A percentile compares a stretch with the other conserved stretches of the same genome.
Evolutionary conservation across 2,888 invertebrate genomes (phyloP).

Genomic region (Cerastis leucographa): DNA sequence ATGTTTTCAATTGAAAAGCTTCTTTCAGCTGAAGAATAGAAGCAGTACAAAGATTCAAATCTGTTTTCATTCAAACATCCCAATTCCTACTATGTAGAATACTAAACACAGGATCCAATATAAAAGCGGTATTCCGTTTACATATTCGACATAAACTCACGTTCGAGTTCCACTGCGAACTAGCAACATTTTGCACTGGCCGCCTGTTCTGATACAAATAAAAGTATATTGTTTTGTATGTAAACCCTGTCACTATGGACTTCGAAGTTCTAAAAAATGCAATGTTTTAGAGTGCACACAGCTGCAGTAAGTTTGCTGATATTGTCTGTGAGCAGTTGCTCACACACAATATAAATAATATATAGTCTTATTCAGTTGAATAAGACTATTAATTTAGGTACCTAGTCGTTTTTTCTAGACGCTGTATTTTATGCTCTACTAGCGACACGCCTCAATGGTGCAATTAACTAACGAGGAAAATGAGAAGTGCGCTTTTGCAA

Average conservation of each 20-base stretch:
- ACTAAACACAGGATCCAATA: conserved; percentile 44
- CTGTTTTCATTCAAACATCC: conserved; percentile 34
- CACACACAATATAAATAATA: too few relatives aligned
- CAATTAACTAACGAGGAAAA: not conserved
- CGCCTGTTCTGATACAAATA: conserved; percentile 42
- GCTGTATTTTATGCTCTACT: not conserved
- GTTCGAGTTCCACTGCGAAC: conserved; percentile 45
- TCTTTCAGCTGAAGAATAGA: not conserved
- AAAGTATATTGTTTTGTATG: conserved; percentile 34
- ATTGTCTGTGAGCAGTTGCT: not conserved
- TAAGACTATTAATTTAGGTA: not conserved
- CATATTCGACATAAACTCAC: conserved; percentile 43
- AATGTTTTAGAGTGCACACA: not conserved
- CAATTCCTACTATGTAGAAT: conserved; percentile 43
- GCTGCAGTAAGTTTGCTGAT: not conserved
- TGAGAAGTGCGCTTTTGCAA: not conserved
- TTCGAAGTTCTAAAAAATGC: conserved; percentile 13
- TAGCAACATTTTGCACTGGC: conserved; percentile 23
- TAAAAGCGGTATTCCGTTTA: conserved; percentile 44
- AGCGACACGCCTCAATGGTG: not conserved
- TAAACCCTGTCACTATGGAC: conserved; percentile 7
- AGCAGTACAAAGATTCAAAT: conserved; percentile 18
- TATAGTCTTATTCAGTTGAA: too few relatives aligned
- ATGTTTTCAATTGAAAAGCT: not conserved
- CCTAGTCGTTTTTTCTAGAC: not conserved